Percentiles rank a stretch among this genome's conserved stretches.
These are phyloP conservation scores for Luscinia luscinia DNA, from an alignment of 2,797 vertebrate genomes.

Conservation along the genomic window DNA sequence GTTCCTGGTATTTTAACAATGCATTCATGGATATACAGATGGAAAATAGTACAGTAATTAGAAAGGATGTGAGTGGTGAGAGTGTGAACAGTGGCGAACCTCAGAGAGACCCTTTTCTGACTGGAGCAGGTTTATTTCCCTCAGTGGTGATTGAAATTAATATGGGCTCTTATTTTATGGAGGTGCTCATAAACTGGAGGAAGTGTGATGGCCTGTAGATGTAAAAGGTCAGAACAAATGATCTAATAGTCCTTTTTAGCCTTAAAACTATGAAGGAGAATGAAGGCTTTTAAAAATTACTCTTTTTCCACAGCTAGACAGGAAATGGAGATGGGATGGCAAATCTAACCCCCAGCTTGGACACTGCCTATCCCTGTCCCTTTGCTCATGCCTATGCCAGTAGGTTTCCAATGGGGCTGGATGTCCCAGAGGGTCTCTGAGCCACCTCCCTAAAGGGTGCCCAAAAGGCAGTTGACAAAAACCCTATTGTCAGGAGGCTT, in stretches of 20 bases:
- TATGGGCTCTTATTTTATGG: conserved; percentile 50
- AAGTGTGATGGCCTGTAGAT: conserved; percentile 40
- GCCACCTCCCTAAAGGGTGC: not conserved
- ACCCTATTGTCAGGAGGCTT: not conserved
- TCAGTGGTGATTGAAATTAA: conserved; percentile 51
- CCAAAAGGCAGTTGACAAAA: not conserved
- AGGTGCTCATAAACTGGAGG: conserved; percentile 41
- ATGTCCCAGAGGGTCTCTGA: not conserved
- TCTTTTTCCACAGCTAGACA: not conserved
- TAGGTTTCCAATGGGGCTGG: not conserved
- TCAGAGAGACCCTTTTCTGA: conserved; percentile 15
- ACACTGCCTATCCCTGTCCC: not conserved
- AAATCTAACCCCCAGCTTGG: not conserved
- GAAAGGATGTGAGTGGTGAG: not conserved
- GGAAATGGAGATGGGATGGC: not conserved
- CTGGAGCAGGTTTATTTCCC: conserved; percentile 42
- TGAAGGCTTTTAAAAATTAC: conserved; percentile 16
- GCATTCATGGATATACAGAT: not conserved
- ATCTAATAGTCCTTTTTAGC: conserved; percentile 37
- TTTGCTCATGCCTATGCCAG: not conserved
- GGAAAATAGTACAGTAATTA: not conserved
- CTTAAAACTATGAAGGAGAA: conserved; percentile 43
- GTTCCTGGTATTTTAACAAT: not conserved
- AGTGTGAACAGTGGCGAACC: not conserved
- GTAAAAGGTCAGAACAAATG: conserved; percentile 52